Base-by-base conservation (phyloP, 2,888 invertebrate genomes). In the Steromphala cineraria region DNA sequence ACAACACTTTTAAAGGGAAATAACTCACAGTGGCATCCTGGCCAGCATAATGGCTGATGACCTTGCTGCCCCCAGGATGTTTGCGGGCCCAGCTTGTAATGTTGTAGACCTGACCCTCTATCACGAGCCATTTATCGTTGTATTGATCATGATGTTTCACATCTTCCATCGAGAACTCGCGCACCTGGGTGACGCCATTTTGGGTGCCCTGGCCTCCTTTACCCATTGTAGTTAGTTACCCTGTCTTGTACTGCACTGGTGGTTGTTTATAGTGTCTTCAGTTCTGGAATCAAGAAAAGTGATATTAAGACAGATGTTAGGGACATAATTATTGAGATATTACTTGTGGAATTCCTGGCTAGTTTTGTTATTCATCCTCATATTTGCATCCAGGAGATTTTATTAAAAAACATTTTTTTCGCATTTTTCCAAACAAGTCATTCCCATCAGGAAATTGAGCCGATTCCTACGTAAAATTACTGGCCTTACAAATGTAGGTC, bases 61-160 rank as follows among this genome's bases (percentile, higher is more conserved):
- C 88, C 53, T 87, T 83, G 19, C 88, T 83, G 0, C 93, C 93
- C 15, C 93, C 93, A 8, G 93, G 93, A 84, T 93, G 93, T 78
- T 88, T 88, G 19, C 84, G 82, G 17, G 89, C 81, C 92, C 92
- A 93, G 62, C 87, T 81, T 7, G 92, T 91, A 53, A 93, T 91
- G 83, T 93, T 91, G 81, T 93, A 93, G 17, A 93, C 93, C 62
- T 91, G 82, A 46, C 90, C 89, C 10, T 92, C 89, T 21, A 93
- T 91, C 40, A 93, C 93, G 19, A 93, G 75, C 93, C 93, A 93
- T 52, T 87, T 84, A 83, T 92, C 92, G n/a, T 88, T 86, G 13
- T 80, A 82, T 4, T 82, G 85, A 53, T 84, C 82, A 83, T 93
- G 93, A 40, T 87, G 84, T 76, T 87, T 80, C 17, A 93, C 87